Evolutionary conservation across 2,888 invertebrate genomes (phyloP).

Genomic region (Dichetophora obliterata): DNA sequence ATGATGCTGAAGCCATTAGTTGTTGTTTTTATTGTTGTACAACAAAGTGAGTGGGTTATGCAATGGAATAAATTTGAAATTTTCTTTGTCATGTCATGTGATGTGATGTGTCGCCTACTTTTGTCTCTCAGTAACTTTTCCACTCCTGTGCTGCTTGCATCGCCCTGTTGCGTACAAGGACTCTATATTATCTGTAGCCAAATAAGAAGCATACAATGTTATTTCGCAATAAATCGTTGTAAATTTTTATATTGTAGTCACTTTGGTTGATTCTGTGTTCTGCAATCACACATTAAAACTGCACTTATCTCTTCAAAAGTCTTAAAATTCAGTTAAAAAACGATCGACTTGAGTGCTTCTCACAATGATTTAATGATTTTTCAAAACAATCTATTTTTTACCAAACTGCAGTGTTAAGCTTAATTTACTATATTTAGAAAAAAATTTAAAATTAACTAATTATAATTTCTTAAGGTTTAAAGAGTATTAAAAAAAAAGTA

Average conservation of each 20-base stretch:
- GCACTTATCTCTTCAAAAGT: too few relatives aligned
- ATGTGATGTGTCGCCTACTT: constrained; percentile 30
- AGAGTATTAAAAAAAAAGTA: too few relatives aligned
- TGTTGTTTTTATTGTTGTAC: constrained; percentile 36
- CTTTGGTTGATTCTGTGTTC: background rate
- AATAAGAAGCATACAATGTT: background rate
- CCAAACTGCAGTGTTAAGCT: too few relatives aligned
- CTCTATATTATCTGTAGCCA: background rate
- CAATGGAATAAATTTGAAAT: constrained; percentile 39
- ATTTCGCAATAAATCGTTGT: background rate
- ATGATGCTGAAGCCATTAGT: constrained; percentile 3
- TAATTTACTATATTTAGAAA: too few relatives aligned
- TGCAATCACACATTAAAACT: too few relatives aligned
- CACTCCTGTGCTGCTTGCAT: background rate
- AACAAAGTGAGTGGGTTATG: constrained; percentile 46
- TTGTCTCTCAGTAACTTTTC: background rate
- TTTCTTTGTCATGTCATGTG: constrained; percentile 42
- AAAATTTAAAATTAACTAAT: too few relatives aligned
- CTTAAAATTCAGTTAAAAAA: too few relatives aligned
- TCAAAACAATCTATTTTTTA: too few relatives aligned
- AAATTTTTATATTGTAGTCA: background rate
- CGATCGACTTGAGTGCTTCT: too few relatives aligned
- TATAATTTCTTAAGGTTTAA: too few relatives aligned
- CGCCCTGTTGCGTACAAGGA: background rate
- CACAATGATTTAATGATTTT: too few relatives aligned